Conservation (phyloP, 2,888 invertebrate genomes). For the Acanthosepion esculentum region DNA sequence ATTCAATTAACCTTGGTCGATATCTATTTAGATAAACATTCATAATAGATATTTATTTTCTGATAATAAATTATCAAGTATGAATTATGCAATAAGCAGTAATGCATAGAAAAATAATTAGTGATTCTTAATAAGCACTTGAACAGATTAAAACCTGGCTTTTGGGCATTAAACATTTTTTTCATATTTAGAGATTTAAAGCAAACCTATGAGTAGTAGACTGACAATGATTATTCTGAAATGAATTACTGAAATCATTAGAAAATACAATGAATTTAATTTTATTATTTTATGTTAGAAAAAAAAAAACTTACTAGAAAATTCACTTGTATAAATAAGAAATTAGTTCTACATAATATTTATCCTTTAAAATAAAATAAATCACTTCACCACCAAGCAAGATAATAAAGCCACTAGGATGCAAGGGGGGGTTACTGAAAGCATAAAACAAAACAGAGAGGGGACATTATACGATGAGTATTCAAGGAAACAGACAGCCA, state of each 20-base stretch:
- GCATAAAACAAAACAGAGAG: no score
- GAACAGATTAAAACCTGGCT: background rate
- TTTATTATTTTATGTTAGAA: no score
- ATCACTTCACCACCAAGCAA: no score
- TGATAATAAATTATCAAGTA: background rate
- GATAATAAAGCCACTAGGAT: no score
- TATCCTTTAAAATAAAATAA: no score
- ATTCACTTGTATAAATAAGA: no score
- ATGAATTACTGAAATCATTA: background rate
- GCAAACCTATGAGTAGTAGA: background rate
- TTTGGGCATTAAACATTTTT: background rate
- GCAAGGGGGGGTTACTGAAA: no score
- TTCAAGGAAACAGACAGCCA: no score
- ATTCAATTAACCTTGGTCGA: slow-evolving; percentile 9
- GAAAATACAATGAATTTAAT: background rate
- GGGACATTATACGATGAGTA: no score
- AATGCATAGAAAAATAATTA: background rate
- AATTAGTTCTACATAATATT: no score
- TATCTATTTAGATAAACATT: slow-evolving; percentile 18
- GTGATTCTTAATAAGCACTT: slow-evolving; percentile 8
- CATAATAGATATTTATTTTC: slow-evolving; percentile 6
- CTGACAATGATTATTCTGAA: background rate
- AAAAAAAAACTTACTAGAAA: no score
- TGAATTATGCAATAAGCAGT: background rate
- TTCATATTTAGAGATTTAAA: background rate